Base-by-base conservation (phyloP, 1,140 invertebrate species). In the Eurytemora carolleeae region DNA sequence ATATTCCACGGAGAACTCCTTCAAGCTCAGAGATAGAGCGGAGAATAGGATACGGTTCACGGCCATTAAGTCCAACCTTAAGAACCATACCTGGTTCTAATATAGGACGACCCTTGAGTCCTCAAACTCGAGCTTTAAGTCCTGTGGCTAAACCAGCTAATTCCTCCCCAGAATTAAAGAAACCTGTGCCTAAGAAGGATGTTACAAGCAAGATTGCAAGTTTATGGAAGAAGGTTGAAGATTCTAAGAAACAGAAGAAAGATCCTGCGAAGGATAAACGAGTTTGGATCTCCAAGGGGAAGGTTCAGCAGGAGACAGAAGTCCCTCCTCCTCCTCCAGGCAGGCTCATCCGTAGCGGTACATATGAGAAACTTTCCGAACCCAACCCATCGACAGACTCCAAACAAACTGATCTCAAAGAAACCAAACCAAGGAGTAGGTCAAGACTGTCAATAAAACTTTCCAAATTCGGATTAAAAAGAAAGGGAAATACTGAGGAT, bases 211-310 rank as follows among this genome's bases (percentile, higher is more conserved):
- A 24, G 2, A 60, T 60, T 60, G 59, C 59, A 16, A 60, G 59
- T 24, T 23, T 60, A 21, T 60, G 59, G 59, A 60, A 60, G 18
- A 60, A 60, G 24, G 59, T 60, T 52, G 59, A 60, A 44, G 59
- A 60, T 53, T 60, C 59, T 22, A 60, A 60, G 23, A 60, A 60
- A 23, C 25, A 60, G 19, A 25, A 25, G 22, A 20, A 60, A n/a
- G 20, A 53, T 19, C 16, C 25, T 17, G 15, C 19, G n/a, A 55
- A 53, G n/a, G 59, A 60, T 18, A 52, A n/a, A 23, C 17, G 23
- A 54, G 44, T 60, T 12, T 60, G 59, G 59, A 60, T 60, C n/a
- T 21, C 31, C 44, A 52, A 60, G 44, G 59, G 59, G n/a, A 60
- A 53, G 44, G 52, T 60, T 21, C 25, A 44, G 2, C 59, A 24